Percentiles rank a stretch among this genome's conserved stretches.
These are phyloP conservation scores for Dendroctonus valens DNA, from an alignment of 1,140 invertebrate species.

Conservation along the genomic window DNA sequence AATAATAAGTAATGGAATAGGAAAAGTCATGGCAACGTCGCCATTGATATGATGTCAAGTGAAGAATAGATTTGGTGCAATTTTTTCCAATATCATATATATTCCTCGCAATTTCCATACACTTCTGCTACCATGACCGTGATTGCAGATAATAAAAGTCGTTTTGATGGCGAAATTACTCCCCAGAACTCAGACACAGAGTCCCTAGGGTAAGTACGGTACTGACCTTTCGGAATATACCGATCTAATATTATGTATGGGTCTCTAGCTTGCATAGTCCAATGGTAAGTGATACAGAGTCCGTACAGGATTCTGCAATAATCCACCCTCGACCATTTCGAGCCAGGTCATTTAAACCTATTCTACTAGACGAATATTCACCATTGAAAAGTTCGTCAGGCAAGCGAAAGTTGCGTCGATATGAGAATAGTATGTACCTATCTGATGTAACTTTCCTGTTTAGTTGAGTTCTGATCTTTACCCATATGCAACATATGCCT, in stretches of 20 bases:
- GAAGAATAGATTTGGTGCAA: no score
- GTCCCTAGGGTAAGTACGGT: slow-evolving; percentile 38
- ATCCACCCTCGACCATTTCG: slow-evolving; percentile 48
- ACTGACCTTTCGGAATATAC: background rate
- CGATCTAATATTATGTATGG: background rate
- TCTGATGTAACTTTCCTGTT: slow-evolving; percentile 2
- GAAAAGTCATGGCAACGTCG: no score
- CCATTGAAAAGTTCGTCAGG: slow-evolving; percentile 77
- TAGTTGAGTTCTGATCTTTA: background rate
- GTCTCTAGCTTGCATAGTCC: slow-evolving; percentile 38
- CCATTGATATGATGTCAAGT: no score
- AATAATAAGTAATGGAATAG: no score
- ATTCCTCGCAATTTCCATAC: no score
- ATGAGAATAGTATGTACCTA: slow-evolving; percentile 60
- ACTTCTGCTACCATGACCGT: slow-evolving; percentile 34
- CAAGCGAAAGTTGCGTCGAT: slow-evolving; percentile 74
- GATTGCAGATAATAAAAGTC: slow-evolving; percentile 33
- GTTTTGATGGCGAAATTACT: slow-evolving; percentile 30
- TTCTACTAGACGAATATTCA: slow-evolving; percentile 64
- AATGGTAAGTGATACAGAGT: slow-evolving; percentile 53
- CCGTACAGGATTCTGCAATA: slow-evolving; percentile 69
- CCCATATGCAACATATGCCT: background rate
- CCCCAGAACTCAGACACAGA: slow-evolving; percentile 37
- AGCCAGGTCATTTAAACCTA: slow-evolving; percentile 2
- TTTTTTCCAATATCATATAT: no score